A percentile compares a stretch with the other conserved stretches of the same genome.
Conservation (phyloP, 53 echinoderm and acorn worm species). For the Holothuria leucospilota region DNA sequence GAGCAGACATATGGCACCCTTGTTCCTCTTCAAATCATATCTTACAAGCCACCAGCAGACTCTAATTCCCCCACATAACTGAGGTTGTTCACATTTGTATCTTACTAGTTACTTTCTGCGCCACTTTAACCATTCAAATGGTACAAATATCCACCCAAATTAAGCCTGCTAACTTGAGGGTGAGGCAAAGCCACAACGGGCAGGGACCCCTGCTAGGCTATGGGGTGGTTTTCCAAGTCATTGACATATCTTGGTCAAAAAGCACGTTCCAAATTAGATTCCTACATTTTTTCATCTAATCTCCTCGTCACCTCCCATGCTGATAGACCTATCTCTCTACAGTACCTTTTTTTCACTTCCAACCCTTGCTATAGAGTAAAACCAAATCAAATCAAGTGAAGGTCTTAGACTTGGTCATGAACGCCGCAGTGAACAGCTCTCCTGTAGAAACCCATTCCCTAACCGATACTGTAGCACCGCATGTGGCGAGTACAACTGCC, state of each 20-base stretch:
- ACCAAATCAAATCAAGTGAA: no score
- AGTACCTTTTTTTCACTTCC: not conserved
- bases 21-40: no score
- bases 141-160: conserved; percentile 14
- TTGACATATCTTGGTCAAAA: conserved; percentile 32
- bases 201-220: conserved; percentile 30
- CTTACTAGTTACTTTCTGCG: not conserved
- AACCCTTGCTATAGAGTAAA: no score
- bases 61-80: no score
- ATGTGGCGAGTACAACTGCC: conserved; percentile 12
- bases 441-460: no score
- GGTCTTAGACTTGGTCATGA: no score
- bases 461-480: not conserved
- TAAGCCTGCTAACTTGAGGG: conserved; percentile 22
- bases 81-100: not conserved
- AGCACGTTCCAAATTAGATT: conserved; percentile 45
- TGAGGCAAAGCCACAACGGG: not conserved
- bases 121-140: conserved; percentile 24
- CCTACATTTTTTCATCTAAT: conserved; percentile 21
- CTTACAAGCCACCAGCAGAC: no score
- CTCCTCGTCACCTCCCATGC: conserved; percentile 38
- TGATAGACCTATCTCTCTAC: conserved; percentile 3
- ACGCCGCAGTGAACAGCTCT: no score
- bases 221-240: conserved; percentile 31
- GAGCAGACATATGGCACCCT: no score